Evolutionary conservation across 1,140 invertebrate species (phyloP).

Genomic region (Phymastichus coffea): DNA sequence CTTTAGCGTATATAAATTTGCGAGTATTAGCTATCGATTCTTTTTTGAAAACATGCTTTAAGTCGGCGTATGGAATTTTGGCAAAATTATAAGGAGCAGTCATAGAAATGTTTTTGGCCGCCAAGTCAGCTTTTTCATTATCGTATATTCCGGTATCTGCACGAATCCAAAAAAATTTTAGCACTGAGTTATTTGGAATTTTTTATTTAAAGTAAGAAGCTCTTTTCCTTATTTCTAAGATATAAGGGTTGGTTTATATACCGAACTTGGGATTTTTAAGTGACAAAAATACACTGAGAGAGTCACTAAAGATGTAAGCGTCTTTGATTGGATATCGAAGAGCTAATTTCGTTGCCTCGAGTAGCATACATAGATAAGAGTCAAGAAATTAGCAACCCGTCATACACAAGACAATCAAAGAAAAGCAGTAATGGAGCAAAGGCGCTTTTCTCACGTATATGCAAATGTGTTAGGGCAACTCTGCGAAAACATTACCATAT

Average conservation of each 20-base stretch:
- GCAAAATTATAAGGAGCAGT: background rate
- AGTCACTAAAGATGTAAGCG: background rate
- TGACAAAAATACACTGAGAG: background rate
- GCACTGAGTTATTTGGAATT: background rate
- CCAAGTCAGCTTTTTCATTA: too few species aligned
- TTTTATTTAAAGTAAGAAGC: background rate
- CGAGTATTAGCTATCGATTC: background rate
- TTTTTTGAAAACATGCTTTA: background rate
- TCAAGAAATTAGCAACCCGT: too few species aligned
- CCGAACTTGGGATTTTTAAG: background rate
- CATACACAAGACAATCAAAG: too few species aligned
- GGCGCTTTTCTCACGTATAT: too few species aligned
- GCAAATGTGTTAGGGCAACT: too few species aligned
- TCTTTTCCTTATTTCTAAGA: background rate
- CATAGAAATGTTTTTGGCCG: too few species aligned
- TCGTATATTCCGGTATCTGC: background rate
- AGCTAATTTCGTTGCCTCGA: too few species aligned
- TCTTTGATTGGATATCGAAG: background rate
- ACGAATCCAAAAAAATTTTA: background rate
- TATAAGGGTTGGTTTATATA: background rate
- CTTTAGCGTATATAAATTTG: background rate
- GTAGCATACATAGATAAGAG: too few species aligned
- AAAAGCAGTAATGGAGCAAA: too few species aligned
- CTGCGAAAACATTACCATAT: too few species aligned
- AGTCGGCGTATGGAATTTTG: background rate